A percentile compares a stretch with the other conserved stretches of the same genome.
These are phyloP conservation scores for Psettodes erumei DNA, from an alignment of 2,113 vertebrate genomes.

Conservation along the genomic window DNA sequence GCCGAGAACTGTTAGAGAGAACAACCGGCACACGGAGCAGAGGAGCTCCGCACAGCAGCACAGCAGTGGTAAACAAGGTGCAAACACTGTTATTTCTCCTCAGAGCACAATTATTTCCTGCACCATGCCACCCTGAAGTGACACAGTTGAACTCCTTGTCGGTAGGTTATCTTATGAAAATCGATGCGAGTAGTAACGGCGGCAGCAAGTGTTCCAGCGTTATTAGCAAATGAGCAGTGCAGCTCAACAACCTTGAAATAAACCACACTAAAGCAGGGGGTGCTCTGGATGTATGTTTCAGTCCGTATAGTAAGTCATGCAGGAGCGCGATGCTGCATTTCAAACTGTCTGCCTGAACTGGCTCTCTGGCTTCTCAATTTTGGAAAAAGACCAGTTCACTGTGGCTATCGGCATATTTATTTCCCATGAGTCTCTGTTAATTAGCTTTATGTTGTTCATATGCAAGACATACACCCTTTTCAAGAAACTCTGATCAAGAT, in stretches of 20 bases:
- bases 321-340: neutral
- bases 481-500: neutral
- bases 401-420: constrained; percentile 18
- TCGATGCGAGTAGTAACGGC: neutral
- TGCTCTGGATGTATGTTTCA: constrained; percentile 20
- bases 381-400: constrained; percentile 19
- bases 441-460: neutral
- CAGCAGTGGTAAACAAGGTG: neutral
- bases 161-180: constrained; percentile 6
- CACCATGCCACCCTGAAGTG: constrained; percentile 15
- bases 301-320: neutral
- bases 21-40: constrained; percentile 6
- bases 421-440: constrained; percentile 10
- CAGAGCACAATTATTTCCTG: constrained; percentile 14
- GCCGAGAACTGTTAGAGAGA: constrained; percentile 14
- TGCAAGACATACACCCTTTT: neutral
- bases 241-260: constrained; percentile 6
- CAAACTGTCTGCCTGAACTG: constrained; percentile 21
- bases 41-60: constrained; percentile 1
- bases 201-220: neutral
- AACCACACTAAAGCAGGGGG: neutral
- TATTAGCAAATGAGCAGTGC: constrained; percentile 24
- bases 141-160: constrained; percentile 1
- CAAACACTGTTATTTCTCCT: constrained; percentile 4
- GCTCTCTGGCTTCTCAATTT: constrained; percentile 25